Conservation (phyloP, 64 coral and sea anemone genomes). For the Pocillopora verrucosa region DNA sequence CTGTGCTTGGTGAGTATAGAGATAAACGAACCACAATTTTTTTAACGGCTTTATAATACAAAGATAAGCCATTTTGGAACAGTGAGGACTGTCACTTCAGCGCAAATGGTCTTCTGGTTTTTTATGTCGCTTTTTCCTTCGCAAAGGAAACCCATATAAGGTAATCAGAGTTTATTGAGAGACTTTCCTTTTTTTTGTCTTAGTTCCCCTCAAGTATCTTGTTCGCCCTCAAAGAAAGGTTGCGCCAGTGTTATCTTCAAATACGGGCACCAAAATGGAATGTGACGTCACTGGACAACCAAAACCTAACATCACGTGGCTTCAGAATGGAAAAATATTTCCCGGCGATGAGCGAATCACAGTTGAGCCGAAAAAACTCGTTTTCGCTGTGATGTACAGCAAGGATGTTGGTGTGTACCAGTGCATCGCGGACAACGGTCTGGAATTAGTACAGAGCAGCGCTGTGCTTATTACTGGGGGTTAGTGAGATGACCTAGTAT, state of each 20-base stretch:
- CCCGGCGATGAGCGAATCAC: slow-evolving; percentile 36
- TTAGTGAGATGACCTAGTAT: neutral
- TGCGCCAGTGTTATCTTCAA: slow-evolving; percentile 13
- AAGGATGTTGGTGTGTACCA: slow-evolving; percentile 83
- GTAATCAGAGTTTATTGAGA: neutral
- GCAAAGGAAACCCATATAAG: neutral
- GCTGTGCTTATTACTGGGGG: slow-evolving; percentile 62
- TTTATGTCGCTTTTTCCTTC: no score
- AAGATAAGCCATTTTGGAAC: no score
- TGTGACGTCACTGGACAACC: slow-evolving; percentile 76
- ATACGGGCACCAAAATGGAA: slow-evolving; percentile 24
- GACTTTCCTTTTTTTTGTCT: neutral
- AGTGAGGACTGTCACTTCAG: no score
- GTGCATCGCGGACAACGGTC: slow-evolving; percentile 83
- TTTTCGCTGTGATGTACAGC: slow-evolving; percentile 56
- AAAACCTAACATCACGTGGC: slow-evolving; percentile 84
- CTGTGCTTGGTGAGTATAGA: slow-evolving; percentile 63
- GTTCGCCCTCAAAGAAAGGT: slow-evolving; percentile 59
- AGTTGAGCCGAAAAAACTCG: slow-evolving; percentile 41
- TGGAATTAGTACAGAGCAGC: slow-evolving; percentile 71
- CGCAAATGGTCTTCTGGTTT: no score
- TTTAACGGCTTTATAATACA: no score
- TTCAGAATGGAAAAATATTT: slow-evolving; percentile 55
- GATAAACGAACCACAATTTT: neutral
- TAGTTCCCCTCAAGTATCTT: slow-evolving; percentile 71